Conservation (phyloP, 30 jellyfish, hydroid and myxozoan genomes). For the Aurelia aurita region DNA sequence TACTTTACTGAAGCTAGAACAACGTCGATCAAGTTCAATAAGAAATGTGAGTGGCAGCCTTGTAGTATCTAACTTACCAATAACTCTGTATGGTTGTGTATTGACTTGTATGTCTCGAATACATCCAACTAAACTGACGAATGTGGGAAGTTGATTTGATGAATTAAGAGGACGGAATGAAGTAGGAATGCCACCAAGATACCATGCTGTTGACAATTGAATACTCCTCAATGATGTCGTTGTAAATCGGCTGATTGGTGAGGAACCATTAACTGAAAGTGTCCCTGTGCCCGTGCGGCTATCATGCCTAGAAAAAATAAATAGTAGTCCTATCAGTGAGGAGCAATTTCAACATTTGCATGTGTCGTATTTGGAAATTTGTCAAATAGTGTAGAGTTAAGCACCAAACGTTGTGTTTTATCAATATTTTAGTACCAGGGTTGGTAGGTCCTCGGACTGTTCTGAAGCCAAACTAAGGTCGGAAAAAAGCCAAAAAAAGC, state of each 20-base stretch:
- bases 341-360: background rate
- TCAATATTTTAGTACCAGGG: too few species aligned
- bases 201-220: conserved; percentile 83
- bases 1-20: too few species aligned
- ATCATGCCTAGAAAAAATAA: conserved; percentile 62
- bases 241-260: conserved; percentile 59
- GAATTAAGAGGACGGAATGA: conserved; percentile 43
- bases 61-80: conserved; percentile 69
- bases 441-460: too few species aligned
- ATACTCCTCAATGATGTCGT: conserved; percentile 68
- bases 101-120: conserved; percentile 83
- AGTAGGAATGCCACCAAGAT: conserved; percentile 73
- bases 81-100: conserved; percentile 63
- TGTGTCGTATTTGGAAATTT: too few species aligned
- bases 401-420: too few species aligned
- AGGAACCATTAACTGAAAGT: conserved; percentile 51
- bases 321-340: background rate
- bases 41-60: too few species aligned
- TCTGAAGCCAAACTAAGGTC: too few species aligned
- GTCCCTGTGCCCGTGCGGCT: conserved; percentile 73
- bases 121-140: conserved; percentile 73
- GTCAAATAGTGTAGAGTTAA: too few species aligned
- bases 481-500: too few species aligned
- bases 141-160: conserved; percentile 38
- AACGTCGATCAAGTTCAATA: too few species aligned